Evolutionary conservation across 2,113 vertebrate genomes (phyloP).

Genomic region (Pseudopodoces humilis): DNA sequence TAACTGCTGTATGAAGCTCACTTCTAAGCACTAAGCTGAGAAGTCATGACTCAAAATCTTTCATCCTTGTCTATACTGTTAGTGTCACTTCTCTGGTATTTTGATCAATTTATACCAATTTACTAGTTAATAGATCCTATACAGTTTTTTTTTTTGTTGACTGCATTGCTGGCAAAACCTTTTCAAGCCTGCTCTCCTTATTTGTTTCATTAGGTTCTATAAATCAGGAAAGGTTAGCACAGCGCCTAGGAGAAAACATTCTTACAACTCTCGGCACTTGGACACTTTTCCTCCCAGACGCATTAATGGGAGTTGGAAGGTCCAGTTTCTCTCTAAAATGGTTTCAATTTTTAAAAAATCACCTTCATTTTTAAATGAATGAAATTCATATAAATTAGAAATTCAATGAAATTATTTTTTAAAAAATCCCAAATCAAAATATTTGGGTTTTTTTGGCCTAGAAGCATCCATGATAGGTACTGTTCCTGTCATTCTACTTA

Average conservation of each 20-base stretch:
- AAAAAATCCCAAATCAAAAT: too few relatives aligned
- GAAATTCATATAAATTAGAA: too few relatives aligned
- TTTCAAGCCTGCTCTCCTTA: conserved; percentile 25
- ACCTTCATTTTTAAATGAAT: neutral
- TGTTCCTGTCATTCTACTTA: neutral
- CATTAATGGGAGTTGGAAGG: neutral
- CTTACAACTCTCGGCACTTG: neutral
- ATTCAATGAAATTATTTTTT: too few relatives aligned
- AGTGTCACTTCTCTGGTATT: neutral
- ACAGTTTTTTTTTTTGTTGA: neutral
- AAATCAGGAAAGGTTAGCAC: neutral
- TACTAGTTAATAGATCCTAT: neutral
- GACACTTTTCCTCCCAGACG: neutral
- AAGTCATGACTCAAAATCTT: neutral
- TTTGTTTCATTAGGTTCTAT: conserved; percentile 7
- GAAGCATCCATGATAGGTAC: neutral
- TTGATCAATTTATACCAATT: neutral
- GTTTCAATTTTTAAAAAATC: neutral
- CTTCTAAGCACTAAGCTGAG: neutral
- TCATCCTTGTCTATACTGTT: neutral
- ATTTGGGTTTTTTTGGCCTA: neutral
- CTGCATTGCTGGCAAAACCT: neutral
- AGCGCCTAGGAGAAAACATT: conserved; percentile 1
- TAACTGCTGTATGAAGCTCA: neutral
- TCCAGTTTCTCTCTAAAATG: neutral